These are phyloP conservation scores for Nasonovia ribisnigri DNA, from an alignment of 2,888 invertebrate species.

Conservation along the genomic window DNA sequence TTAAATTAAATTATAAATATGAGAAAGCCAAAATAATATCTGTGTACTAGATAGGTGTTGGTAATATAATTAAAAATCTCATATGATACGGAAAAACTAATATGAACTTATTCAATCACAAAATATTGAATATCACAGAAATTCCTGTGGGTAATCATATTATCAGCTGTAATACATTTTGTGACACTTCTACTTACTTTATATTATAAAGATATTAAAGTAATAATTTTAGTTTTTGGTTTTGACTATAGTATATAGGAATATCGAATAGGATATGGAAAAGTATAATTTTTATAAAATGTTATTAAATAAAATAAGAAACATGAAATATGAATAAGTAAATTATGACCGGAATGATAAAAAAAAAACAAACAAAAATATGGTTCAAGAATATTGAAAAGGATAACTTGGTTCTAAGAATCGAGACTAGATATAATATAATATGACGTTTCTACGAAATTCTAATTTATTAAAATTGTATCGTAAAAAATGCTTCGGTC, in stretches of 20 bases:
- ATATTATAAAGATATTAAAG: background rate
- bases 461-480: background rate
- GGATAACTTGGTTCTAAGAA: background rate
- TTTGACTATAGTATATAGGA: background rate
- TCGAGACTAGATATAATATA: background rate
- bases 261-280: background rate
- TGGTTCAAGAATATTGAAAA: background rate
- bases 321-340: background rate
- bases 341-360: background rate
- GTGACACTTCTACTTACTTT: background rate
- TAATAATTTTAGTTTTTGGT: background rate
- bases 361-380: background rate
- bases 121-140: background rate
- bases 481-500: background rate
- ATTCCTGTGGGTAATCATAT: background rate
- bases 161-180: background rate
- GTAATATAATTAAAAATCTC: conserved; percentile 27
- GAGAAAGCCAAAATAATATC: background rate
- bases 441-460: background rate
- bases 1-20: conserved; percentile 18
- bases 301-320: background rate
- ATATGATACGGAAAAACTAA: background rate
- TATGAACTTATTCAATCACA: background rate
- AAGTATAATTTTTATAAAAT: background rate
- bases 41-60: background rate